Evolutionary conservation across 2,888 invertebrate species (phyloP).

Genomic region (Ochropacha duplaris): DNA sequence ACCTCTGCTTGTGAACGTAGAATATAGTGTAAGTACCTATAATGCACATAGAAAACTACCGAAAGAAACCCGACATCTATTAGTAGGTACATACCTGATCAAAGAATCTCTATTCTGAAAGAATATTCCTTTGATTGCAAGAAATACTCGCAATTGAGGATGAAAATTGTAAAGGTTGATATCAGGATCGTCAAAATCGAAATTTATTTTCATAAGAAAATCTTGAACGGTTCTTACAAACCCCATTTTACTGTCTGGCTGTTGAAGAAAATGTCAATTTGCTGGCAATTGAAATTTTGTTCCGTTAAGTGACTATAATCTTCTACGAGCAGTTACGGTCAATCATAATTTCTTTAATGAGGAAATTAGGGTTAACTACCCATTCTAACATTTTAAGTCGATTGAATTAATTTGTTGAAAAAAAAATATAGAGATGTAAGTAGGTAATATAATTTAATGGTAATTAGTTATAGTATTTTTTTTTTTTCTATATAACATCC

Average conservation of each 20-base stretch:
- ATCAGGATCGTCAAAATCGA: slow-evolving; percentile 42
- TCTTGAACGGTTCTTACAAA: slow-evolving; percentile 26
- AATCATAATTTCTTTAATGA: neutral
- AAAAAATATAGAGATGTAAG: neutral
- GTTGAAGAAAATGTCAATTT: neutral
- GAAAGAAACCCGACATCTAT: no score
- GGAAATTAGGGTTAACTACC: neutral
- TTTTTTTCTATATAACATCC: no score
- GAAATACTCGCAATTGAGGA: slow-evolving; percentile 48
- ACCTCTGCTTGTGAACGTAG: no score
- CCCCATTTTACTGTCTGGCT: slow-evolving; percentile 20
- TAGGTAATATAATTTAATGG: neutral
- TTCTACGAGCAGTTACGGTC: neutral
- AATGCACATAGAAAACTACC: no score
- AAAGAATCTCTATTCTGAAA: slow-evolving; percentile 45
- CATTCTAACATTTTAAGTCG: neutral
- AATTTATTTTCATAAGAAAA: slow-evolving; percentile 40
- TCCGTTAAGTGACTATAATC: neutral
- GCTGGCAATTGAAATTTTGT: neutral
- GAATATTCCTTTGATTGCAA: slow-evolving; percentile 55
- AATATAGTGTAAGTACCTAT: no score
- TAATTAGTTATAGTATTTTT: neutral
- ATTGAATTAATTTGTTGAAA: neutral
- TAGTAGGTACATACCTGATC: slow-evolving; percentile 38
- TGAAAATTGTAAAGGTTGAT: slow-evolving; percentile 54